Base-by-base conservation (phyloP, 2,113 vertebrate species). In the Cavia porcellus region DNA sequence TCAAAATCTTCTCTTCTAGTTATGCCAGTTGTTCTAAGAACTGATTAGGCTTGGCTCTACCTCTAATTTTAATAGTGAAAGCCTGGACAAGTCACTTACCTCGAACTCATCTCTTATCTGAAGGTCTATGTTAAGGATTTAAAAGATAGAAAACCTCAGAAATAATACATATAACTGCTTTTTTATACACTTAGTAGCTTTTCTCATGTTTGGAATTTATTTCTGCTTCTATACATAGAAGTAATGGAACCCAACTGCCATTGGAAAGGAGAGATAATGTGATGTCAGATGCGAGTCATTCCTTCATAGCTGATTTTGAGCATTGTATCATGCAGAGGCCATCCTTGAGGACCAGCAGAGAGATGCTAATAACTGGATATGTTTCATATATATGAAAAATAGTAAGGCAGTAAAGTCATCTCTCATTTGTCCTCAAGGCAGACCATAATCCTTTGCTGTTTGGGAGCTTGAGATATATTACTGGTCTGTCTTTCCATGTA, bases 291-390 rank as follows among this genome's bases (percentile, higher is more conserved):
- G 35, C 0, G 30, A 15, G 25, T 45, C 30, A 25, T 62, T 24
- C 12, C 11, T 61, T 0, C 0, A 1, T 6, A 30, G 38, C 28
- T 35, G 17, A 5, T 7, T 19, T 12, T 66, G 13, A 47, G 7
- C 0, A 20, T 35, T 61, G 32, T 50, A 64, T 74, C 86, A 35
- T 8, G 22, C 22, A 47, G 30, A 66, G 83, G 25, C 28, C 9
- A 4, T 55, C 32, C 5, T 10, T 10, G 35, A 45, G 42, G 25
- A 32, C 89, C 57, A 7, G 66, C 1, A 17, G 8, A 20, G 22
- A 1, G 9, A 3, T 55, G 17, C 52, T 68, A 25, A 35, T 5
- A 70, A 24, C 17, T 3, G 0, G 38, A 3, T 1, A 1, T 15
- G 38, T 91, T 47, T 83, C n/a, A 47, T 59, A 28, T 2, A 14